Percentiles rank a stretch among this genome's conserved stretches.
These are phyloP conservation scores for Meiosimyza platycephala DNA, from an alignment of 2,888 invertebrate genomes.

Conservation along the genomic window DNA sequence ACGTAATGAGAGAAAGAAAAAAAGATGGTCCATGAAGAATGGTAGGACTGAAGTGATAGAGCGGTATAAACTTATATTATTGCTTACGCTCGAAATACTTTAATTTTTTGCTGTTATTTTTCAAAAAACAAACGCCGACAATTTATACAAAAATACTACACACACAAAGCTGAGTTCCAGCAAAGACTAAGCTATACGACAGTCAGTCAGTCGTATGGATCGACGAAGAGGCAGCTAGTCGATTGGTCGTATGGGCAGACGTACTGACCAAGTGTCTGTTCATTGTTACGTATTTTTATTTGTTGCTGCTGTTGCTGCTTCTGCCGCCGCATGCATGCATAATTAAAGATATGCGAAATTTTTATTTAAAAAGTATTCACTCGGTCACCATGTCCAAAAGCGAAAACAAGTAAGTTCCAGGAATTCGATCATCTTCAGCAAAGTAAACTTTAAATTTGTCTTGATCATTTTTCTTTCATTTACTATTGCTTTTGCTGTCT, in stretches of 20 bases:
- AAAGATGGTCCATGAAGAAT: not conserved
- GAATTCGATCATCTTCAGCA: constrained; percentile 58
- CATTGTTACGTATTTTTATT: not conserved
- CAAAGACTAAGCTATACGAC: not conserved
- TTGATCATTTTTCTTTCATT: constrained; percentile 27
- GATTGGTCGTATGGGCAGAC: not conserved
- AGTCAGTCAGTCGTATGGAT: constrained; percentile 11
- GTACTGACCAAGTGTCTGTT: not conserved
- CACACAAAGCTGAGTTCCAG: constrained; percentile 16
- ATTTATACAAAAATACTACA: constrained; percentile 39
- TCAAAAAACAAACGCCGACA: constrained; percentile 44
- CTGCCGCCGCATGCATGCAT: constrained; percentile 1
- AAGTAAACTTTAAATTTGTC: constrained; percentile 47
- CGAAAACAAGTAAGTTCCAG: constrained; percentile 51
- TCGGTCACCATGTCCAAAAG: constrained; percentile 47
- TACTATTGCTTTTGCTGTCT: too few species aligned
- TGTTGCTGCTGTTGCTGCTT: not conserved
- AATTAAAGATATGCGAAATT: constrained; percentile 36
- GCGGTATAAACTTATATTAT: constrained; percentile 23
- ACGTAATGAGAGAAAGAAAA: not conserved
- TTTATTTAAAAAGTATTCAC: constrained; percentile 42
- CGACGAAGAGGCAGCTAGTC: not conserved
- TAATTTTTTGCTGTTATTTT: constrained; percentile 39
- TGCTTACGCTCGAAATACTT: constrained; percentile 39
- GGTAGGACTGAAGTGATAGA: not conserved